These are phyloP conservation scores for Propithecus coquereli DNA, from an alignment of 2,113 vertebrate genomes.

Conservation along the genomic window DNA sequence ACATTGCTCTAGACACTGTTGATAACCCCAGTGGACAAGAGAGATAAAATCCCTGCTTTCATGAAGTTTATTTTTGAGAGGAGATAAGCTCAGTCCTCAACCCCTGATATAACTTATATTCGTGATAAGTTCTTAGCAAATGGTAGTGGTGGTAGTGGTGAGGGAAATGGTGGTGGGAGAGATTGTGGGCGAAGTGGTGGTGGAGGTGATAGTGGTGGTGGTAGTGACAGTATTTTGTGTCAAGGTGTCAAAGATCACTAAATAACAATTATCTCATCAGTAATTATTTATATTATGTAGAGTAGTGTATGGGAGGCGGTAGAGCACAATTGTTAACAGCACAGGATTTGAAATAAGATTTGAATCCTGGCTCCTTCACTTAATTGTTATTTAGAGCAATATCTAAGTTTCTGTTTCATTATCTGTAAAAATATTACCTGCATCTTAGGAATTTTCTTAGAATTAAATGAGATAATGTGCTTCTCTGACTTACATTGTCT, in stretches of 20 bases:
- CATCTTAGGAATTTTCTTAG: background rate
- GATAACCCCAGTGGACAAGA: background rate
- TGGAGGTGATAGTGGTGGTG: too few species aligned
- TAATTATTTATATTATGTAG: background rate
- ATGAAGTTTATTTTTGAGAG: background rate
- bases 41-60: background rate
- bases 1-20: background rate
- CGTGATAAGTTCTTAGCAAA: background rate
- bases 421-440: background rate
- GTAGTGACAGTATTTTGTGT: background rate
- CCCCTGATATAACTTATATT: background rate
- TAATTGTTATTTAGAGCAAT: background rate
- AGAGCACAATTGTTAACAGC: background rate
- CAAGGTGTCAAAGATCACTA: background rate
- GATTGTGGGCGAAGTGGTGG: too few species aligned
- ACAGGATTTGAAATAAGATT: background rate
- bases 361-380: background rate
- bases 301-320: background rate
- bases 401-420: slow-evolving; percentile 9
- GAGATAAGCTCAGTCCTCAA: background rate
- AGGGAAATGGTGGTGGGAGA: background rate
- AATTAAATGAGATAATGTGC: background rate
- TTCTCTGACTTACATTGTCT: background rate
- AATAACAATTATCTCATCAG: background rate
- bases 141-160: background rate